Evolutionary conservation across 2,113 vertebrate species (phyloP).

Genomic region (Tragelaphus scriptus): DNA sequence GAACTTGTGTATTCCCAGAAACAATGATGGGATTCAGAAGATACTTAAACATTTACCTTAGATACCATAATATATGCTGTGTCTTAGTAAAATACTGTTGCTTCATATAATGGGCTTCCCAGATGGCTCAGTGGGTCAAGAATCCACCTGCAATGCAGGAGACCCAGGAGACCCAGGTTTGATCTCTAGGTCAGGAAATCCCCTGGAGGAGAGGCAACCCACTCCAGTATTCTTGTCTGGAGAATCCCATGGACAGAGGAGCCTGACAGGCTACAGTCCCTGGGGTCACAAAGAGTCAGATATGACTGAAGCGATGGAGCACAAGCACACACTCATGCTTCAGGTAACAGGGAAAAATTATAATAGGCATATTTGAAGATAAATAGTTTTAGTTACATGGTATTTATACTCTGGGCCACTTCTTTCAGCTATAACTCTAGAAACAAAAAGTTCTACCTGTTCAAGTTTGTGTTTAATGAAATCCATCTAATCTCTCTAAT

Average conservation of each 20-base stretch:
- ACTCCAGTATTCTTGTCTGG: neutral
- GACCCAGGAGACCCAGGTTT: neutral
- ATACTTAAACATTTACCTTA: neutral
- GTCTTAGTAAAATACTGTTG: neutral
- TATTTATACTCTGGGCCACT: neutral
- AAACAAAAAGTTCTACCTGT: neutral
- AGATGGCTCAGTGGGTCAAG: neutral
- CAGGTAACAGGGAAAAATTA: neutral
- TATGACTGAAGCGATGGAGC: neutral
- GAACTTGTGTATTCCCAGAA: neutral
- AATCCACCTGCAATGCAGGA: neutral
- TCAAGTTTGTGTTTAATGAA: neutral
- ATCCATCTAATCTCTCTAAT: neutral
- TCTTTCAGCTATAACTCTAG: neutral
- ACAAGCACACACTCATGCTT: neutral
- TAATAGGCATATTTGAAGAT: neutral
- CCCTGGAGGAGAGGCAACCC: neutral
- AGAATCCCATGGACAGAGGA: neutral
- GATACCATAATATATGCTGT: neutral
- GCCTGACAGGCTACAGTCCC: neutral
- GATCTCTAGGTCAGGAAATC: neutral
- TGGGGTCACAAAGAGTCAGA: neutral
- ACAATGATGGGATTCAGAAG: neutral
- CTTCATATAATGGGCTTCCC: neutral
- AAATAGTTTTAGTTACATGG: neutral